phyloP scores from a whole-genome alignment of 2,888 invertebrate species.

The Mythimna ferrago region DNA sequence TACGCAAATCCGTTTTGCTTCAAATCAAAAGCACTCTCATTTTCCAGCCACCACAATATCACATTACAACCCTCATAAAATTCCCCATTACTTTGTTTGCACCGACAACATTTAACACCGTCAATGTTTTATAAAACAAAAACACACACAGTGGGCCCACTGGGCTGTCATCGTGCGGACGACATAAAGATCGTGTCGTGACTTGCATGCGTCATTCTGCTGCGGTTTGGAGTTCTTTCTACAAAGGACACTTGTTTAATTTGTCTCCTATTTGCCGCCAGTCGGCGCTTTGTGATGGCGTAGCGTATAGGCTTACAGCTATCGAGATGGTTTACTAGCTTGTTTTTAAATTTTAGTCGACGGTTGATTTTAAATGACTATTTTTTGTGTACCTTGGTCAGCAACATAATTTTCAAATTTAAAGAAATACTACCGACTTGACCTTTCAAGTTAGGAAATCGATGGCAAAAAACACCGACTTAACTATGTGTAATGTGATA shows the following conservation, averaged over 20 bases:
- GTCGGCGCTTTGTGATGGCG: slow-evolving; percentile 66
- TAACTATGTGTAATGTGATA: too few relatives aligned
- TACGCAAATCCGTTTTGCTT: not conserved
- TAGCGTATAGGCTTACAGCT: slow-evolving; percentile 49
- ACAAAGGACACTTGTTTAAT: slow-evolving; percentile 75
- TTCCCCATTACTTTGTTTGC: slow-evolving; percentile 34
- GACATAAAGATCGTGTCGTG: slow-evolving; percentile 75
- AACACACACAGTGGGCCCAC: slow-evolving; percentile 27
- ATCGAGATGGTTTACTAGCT: slow-evolving; percentile 19
- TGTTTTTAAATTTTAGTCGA: not conserved
- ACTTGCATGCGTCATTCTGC: slow-evolving; percentile 74
- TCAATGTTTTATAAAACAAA: slow-evolving; percentile 44
- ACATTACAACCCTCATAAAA: slow-evolving; percentile 41
- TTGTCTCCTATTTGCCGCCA: slow-evolving; percentile 84
- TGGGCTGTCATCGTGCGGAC: slow-evolving; percentile 64
- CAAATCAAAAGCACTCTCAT: not conserved
- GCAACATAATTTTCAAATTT: too few relatives aligned
- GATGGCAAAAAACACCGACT: not conserved
- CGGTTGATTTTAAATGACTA: too few relatives aligned
- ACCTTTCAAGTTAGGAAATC: too few relatives aligned
- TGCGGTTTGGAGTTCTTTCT: slow-evolving; percentile 60
- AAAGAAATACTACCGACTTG: too few relatives aligned
- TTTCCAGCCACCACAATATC: slow-evolving; percentile 25
- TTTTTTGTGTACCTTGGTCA: not conserved
- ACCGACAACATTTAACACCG: slow-evolving; percentile 49